Conservation (phyloP, 1,140 invertebrate genomes). For the Plutomurus gul region DNA sequence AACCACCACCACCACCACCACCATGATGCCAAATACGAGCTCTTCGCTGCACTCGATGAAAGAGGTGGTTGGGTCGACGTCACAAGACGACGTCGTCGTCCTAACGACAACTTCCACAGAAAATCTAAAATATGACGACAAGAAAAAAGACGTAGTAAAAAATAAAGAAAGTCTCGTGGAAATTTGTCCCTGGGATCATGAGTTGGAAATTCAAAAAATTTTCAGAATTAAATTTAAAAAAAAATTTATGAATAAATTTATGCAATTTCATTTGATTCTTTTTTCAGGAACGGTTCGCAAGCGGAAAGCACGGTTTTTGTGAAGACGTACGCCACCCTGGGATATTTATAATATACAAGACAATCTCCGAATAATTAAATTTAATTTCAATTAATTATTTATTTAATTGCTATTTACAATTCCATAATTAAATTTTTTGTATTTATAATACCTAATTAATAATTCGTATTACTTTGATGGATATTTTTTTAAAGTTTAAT, state of each 20-base stretch:
- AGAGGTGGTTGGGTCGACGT: neutral
- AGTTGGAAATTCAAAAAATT: conserved; percentile 18
- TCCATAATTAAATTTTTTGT: too few relatives aligned
- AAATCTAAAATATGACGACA: neutral
- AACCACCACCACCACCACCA: neutral
- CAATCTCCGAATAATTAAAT: too few relatives aligned
- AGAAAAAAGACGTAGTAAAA: conserved; percentile 4
- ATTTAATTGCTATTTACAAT: too few relatives aligned
- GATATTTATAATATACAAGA: too few relatives aligned
- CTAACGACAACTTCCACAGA: too few relatives aligned
- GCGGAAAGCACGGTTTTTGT: conserved; percentile 81
- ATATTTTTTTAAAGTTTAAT: too few relatives aligned
- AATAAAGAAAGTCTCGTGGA: conserved; percentile 25
- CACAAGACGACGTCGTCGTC: too few relatives aligned
- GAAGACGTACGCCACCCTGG: conserved; percentile 86
- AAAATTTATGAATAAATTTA: conserved; percentile 52
- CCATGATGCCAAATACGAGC: too few relatives aligned
- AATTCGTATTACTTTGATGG: too few relatives aligned
- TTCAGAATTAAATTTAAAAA: neutral
- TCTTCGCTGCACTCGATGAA: neutral
- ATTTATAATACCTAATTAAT: too few relatives aligned
- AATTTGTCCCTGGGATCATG: conserved; percentile 53
- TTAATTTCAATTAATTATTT: too few relatives aligned
- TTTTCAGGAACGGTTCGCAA: conserved; percentile 70
- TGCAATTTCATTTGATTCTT: conserved; percentile 60